These are phyloP conservation scores for Liasis olivaceus DNA, from an alignment of 2,797 vertebrate genomes.

Conservation along the genomic window DNA sequence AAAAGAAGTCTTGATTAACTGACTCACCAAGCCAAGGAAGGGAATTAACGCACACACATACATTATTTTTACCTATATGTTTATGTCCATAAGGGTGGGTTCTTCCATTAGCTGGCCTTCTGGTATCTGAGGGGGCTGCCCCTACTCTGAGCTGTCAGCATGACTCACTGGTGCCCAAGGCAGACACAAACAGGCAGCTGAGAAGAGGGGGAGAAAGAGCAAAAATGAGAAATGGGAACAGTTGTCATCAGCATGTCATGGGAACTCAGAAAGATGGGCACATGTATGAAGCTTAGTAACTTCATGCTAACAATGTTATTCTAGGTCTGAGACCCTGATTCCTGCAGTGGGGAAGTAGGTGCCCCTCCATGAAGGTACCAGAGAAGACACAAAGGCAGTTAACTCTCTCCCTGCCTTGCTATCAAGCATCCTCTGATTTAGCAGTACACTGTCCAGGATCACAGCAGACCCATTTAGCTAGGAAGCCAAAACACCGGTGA, in stretches of 20 bases:
- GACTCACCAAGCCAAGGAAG: constrained; percentile 58
- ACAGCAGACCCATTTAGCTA: neutral
- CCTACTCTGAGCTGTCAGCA: constrained; percentile 60
- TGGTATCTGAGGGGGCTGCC: constrained; percentile 68
- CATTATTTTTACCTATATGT: constrained; percentile 29
- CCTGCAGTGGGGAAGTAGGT: neutral
- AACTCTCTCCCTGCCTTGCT: no score
- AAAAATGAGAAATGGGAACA: neutral
- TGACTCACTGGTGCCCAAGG: constrained; percentile 69
- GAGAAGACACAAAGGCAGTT: neutral
- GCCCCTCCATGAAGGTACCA: neutral
- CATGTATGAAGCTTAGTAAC: no score
- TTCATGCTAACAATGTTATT: accelerated
- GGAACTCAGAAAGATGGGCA: neutral
- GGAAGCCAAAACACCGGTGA: neutral
- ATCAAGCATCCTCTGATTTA: neutral
- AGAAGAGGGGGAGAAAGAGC: constrained; percentile 25
- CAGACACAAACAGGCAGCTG: constrained; percentile 42
- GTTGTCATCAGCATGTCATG: neutral
- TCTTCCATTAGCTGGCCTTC: constrained; percentile 64
- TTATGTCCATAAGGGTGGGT: constrained; percentile 51
- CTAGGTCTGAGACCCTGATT: neutral
- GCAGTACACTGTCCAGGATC: neutral
- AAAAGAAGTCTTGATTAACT: constrained; percentile 59
- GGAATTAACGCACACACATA: neutral